phyloP scores from a whole-genome alignment of 2,888 invertebrate genomes.

The Meghimatium bilineatum region DNA sequence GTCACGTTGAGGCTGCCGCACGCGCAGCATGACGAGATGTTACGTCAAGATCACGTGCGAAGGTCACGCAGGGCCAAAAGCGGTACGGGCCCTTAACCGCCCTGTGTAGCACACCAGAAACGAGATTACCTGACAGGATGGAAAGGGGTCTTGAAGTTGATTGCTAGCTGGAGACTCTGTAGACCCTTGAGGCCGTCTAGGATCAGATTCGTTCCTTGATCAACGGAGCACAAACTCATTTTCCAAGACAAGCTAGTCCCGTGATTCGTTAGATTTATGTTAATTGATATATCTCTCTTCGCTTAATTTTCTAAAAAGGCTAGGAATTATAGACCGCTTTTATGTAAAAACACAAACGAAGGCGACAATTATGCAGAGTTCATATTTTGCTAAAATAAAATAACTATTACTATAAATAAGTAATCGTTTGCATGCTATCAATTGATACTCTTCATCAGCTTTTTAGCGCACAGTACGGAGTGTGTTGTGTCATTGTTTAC shows the following conservation, averaged over 20 bases:
- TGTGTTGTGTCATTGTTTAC: too few species aligned
- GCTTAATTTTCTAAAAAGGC: conserved; percentile 5
- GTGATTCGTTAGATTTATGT: conserved; percentile 4
- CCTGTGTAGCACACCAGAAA: conserved; percentile 6
- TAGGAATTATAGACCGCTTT: background rate
- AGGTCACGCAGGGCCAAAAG: conserved; percentile 33
- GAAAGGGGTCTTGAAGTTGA: conserved; percentile 6
- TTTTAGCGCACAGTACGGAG: too few species aligned
- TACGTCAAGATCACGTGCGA: conserved; percentile 40
- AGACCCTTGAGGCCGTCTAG: conserved; percentile 22
- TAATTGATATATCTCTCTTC: background rate
- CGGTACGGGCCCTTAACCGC: background rate
- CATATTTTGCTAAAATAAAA: background rate
- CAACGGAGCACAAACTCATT: conserved; percentile 13
- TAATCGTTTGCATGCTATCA: background rate
- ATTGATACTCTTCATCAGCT: too few species aligned
- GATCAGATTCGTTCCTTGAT: conserved; percentile 16
- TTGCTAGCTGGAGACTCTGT: conserved; percentile 7
- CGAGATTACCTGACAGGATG: conserved; percentile 30
- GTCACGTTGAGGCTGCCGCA: conserved; percentile 16
- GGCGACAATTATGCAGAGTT: background rate
- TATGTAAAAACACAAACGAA: background rate
- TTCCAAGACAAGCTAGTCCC: conserved; percentile 5
- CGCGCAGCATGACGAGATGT: conserved; percentile 32
- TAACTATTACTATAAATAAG: conserved; percentile 21